Percentiles rank a stretch among this genome's conserved stretches.
Conservation (phyloP, 2,888 invertebrate species). For the Lissocephala sabroskyi region DNA sequence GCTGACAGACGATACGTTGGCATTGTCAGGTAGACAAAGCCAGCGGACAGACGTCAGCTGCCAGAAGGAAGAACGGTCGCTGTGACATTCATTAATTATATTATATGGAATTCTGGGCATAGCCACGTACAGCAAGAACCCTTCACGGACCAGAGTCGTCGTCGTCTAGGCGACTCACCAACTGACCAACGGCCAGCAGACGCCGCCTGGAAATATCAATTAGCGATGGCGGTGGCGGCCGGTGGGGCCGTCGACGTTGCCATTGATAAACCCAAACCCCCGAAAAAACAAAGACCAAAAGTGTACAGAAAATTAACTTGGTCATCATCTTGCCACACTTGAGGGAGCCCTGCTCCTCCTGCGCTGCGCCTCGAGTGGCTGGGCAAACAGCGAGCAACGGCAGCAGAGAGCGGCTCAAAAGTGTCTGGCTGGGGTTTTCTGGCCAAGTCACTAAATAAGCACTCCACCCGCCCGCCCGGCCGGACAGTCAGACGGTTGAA, state of each 20-base stretch:
- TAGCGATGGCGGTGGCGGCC: slow-evolving; percentile 32
- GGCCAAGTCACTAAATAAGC: slow-evolving; percentile 59
- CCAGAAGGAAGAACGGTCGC: slow-evolving; percentile 28
- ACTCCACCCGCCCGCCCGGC: slow-evolving; percentile 21
- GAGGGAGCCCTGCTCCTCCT: slow-evolving; percentile 26
- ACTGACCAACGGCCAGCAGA: slow-evolving; percentile 32
- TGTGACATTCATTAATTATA: slow-evolving; percentile 71
- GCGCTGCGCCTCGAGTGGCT: slow-evolving; percentile 54
- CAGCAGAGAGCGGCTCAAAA: slow-evolving; percentile 34
- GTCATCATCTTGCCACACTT: slow-evolving; percentile 60
- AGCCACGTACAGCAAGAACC: slow-evolving; percentile 66
- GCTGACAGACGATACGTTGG: slow-evolving; percentile 69
- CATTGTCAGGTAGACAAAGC: not conserved
- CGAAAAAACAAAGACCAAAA: slow-evolving; percentile 6
- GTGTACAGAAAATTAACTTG: slow-evolving; percentile 49
- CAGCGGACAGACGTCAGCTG: slow-evolving; percentile 10
- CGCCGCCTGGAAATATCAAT: slow-evolving; percentile 49
- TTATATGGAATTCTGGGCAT: slow-evolving; percentile 70
- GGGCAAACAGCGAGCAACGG: slow-evolving; percentile 47
- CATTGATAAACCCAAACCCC: slow-evolving; percentile 43
- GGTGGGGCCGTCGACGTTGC: slow-evolving; percentile 17
- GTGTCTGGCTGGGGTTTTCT: slow-evolving; percentile 32
- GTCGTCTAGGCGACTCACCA: slow-evolving; percentile 27
- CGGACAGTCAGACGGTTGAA: not conserved
- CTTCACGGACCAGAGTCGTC: slow-evolving; percentile 11